Percentiles rank a stretch among this genome's conserved stretches.
These are phyloP conservation scores for Scaptodrosophila lebanonensis DNA, from an alignment of 1,140 invertebrate species.

Conservation along the genomic window DNA sequence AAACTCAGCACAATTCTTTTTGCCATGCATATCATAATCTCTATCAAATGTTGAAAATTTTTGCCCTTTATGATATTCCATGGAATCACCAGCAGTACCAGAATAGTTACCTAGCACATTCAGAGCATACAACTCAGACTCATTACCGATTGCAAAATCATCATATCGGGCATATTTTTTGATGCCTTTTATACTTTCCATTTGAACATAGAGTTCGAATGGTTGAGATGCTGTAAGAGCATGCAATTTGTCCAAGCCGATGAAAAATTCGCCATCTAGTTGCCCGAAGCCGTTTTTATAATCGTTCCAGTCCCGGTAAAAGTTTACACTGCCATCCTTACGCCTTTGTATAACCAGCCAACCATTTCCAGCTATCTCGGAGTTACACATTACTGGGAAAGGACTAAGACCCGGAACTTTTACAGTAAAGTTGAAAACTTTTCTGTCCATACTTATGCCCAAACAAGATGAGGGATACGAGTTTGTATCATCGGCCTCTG, in stretches of 20 bases:
- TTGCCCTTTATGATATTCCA: conserved; percentile 5
- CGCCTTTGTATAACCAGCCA: conserved; percentile 82
- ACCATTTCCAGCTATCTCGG: conserved; percentile 51
- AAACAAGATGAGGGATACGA: too few relatives aligned
- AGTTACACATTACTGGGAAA: conserved; percentile 60
- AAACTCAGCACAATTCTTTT: conserved; percentile 13
- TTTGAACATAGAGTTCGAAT: conserved; percentile 25
- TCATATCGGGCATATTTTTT: conserved; percentile 26
- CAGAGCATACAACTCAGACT: conserved; percentile 8
- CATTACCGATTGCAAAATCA: conserved; percentile 22
- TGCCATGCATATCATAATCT: conserved; percentile 20
- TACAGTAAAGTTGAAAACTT: too few relatives aligned
- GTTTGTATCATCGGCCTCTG: too few relatives aligned
- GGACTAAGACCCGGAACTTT: conserved; percentile 8
- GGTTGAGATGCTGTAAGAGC: conserved; percentile 17
- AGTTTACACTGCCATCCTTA: conserved; percentile 80
- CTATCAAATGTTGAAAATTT: conserved; percentile 29
- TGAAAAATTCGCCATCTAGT: conserved; percentile 80
- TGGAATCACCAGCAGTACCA: conserved; percentile 28
- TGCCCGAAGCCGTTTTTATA: conserved; percentile 82
- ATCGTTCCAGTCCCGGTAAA: conserved; percentile 80
- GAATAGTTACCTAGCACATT: conserved; percentile 11
- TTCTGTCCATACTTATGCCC: too few relatives aligned
- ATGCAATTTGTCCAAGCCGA: conserved; percentile 80
- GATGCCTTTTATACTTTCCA: background rate